Base-by-base conservation (phyloP, 2,113 vertebrate species). In the Spea bombifrons region DNA sequence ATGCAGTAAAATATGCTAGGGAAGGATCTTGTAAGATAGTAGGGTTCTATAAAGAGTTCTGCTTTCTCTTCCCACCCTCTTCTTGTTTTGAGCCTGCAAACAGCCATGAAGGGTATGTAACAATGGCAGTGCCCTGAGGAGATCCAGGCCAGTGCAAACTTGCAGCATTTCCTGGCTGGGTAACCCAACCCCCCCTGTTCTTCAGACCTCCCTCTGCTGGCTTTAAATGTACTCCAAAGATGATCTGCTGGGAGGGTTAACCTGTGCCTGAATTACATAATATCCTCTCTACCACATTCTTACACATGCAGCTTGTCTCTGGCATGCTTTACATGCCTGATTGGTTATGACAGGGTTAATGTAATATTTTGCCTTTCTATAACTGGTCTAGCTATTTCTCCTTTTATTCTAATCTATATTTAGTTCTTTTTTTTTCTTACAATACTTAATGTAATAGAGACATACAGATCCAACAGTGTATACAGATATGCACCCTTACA, bases 101-200 rank as follows among this genome's bases (percentile, higher is more conserved):
- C 75, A 68, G 65, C 65, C n/a, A 59, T 43, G 66, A 76, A 43
- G 49, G 55, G 53, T 17, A 49, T 16, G 17, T 45, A 77, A 77
- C 75, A 77, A 77, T 77, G 55, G 68, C 71, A 59, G 71, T 80
- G 78, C 78, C 78, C 71, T 9, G 70, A 80, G 71, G 78, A 80
- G 71, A 61, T 61, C 63, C 57, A 66, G 63, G 57, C 78, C 68
- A 80, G 78, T 80, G 47, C 45, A 61, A 74, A 80, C 78, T 74
- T 80, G 78, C 71, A 49, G 71, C 52, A 68, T 80, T 80, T 80
- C 71, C 78, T 80, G 55, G 71, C 78, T 74, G 5, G 66, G 49
- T 67, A 59, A 57, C n/a, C 75, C 69, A 55, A 16, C 68, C 30
- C 69, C 74, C 45, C 48, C 65, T 67, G 2, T 30, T 30, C 44